Percentiles rank a stretch among this genome's conserved stretches.
phyloP scores from a whole-genome alignment of 1,140 invertebrate species.

The Asbolus verrucosus region DNA sequence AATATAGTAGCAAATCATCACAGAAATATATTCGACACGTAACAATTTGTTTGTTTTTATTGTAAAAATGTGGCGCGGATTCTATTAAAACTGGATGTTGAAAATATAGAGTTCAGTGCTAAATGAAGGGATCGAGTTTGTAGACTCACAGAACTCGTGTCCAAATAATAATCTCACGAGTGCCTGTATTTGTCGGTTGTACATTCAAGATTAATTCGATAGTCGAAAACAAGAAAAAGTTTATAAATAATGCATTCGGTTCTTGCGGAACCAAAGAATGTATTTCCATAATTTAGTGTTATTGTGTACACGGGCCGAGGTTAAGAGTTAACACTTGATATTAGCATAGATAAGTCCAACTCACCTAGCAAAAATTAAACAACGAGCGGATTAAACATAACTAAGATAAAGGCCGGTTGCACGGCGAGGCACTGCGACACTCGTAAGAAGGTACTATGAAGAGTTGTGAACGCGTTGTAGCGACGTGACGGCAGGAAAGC shows the following conservation, averaged over 20 bases:
- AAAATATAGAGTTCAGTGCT: background rate
- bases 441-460: conserved; percentile 19
- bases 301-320: conserved; percentile 38
- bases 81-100: too few species aligned
- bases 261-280: conserved; percentile 30
- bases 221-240: conserved; percentile 18
- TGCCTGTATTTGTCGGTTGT: background rate
- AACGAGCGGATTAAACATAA: conserved; percentile 18
- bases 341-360: conserved; percentile 47
- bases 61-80: conserved; percentile 54
- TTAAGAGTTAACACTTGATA: conserved; percentile 41
- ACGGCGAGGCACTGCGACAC: conserved; percentile 37
- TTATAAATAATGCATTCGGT: conserved; percentile 40
- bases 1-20: conserved; percentile 60
- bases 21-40: conserved; percentile 49
- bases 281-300: conserved; percentile 38
- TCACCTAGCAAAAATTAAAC: conserved; percentile 29
- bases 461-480: conserved; percentile 12
- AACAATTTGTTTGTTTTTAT: conserved; percentile 54
- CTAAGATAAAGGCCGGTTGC: conserved; percentile 29
- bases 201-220: background rate
- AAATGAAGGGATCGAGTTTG: background rate
- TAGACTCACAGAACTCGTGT: conserved; percentile 40
- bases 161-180: conserved; percentile 48
- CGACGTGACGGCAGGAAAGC: conserved; percentile 27